These are phyloP conservation scores for Pocillopora verrucosa DNA, from an alignment of 64 coral and sea anemone genomes.

Conservation along the genomic window DNA sequence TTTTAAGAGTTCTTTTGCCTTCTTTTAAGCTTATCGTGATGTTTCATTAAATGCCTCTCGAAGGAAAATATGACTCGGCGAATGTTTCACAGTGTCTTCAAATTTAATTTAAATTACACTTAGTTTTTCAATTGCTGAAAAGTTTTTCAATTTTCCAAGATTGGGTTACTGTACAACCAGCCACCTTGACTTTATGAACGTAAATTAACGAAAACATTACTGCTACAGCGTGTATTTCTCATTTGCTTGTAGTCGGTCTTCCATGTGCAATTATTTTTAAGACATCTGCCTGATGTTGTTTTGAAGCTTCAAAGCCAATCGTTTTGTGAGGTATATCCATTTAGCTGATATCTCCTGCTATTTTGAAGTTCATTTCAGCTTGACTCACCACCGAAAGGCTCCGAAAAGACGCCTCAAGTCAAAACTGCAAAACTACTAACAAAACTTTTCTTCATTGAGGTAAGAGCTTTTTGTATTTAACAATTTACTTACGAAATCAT, in stretches of 20 bases:
- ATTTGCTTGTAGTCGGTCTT: background rate
- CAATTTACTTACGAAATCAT: background rate
- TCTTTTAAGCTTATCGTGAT: background rate
- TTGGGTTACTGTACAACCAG: background rate
- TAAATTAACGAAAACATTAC: background rate
- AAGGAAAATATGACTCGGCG: background rate
- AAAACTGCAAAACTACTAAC: background rate
- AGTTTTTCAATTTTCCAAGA: background rate
- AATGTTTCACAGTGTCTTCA: background rate
- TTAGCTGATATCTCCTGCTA: background rate
- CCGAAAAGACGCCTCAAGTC: background rate
- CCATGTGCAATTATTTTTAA: conserved; percentile 1
- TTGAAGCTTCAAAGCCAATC: conserved; percentile 16
- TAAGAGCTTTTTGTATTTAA: background rate
- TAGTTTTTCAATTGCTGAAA: background rate
- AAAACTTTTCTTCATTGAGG: background rate
- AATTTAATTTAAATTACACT: background rate
- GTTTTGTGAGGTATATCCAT: background rate
- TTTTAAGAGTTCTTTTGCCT: background rate
- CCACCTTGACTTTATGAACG: too few relatives aligned
- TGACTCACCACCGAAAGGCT: background rate
- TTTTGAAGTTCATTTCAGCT: background rate
- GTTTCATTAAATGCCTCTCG: background rate
- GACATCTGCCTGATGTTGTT: background rate
- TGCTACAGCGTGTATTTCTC: background rate